phyloP scores from a whole-genome alignment of 2,113 vertebrate species.

The Eonycteris spelaea region DNA sequence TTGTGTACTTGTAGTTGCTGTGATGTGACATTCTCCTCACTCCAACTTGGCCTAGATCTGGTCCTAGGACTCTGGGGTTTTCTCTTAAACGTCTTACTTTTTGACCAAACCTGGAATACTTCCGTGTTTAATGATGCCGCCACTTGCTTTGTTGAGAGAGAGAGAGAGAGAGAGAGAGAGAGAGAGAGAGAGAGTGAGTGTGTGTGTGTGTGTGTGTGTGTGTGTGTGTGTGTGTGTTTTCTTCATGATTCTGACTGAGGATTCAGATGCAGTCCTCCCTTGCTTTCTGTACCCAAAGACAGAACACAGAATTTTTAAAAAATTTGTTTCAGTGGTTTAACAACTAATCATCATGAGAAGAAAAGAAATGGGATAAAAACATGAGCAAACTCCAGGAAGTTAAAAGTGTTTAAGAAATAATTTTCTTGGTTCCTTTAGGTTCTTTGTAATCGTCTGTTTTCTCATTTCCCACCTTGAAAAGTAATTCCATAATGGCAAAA shows the following conservation, averaged over 20 bases:
- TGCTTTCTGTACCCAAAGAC: not conserved
- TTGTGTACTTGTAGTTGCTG: not conserved
- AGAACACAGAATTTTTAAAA: not conserved
- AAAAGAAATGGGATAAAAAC: not conserved
- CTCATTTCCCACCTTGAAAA: not conserved
- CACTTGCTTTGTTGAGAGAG: not conserved
- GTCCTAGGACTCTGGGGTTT: not conserved
- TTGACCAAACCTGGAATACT: not conserved
- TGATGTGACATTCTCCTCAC: not conserved
- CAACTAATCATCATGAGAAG: not conserved
- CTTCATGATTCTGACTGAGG: not conserved
- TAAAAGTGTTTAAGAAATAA: not conserved
- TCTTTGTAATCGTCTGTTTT: not conserved
- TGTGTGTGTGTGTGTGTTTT: no score
- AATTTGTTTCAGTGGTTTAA: not conserved
- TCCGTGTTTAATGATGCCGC: not conserved
- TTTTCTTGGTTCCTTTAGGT: not conserved
- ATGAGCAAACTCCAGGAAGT: not conserved
- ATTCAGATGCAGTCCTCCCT: not conserved
- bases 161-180: no score
- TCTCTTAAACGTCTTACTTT: not conserved
- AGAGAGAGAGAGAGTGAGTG: no score
- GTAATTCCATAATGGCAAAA: not conserved
- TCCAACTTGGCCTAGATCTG: not conserved
- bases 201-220: not conserved